Conservation (phyloP, 2,888 invertebrate species). For the Athalia circularis region DNA sequence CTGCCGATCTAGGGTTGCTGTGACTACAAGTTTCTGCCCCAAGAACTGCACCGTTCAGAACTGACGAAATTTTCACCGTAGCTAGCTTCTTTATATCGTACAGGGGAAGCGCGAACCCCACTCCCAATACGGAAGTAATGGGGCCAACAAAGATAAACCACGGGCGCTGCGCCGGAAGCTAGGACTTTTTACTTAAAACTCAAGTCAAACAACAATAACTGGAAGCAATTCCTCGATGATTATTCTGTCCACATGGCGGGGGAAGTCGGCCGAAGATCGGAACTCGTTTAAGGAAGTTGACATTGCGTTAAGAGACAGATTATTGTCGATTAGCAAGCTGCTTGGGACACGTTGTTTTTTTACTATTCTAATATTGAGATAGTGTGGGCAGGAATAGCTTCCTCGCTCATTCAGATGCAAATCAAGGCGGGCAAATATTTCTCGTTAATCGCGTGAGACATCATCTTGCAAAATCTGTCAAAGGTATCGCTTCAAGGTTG, state of each 20-base stretch:
- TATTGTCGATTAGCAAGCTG: slow-evolving; percentile 33
- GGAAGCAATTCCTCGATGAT: slow-evolving; percentile 25
- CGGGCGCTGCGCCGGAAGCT: slow-evolving; percentile 64
- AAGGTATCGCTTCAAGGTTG: slow-evolving; percentile 47
- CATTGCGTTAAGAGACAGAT: slow-evolving; percentile 37
- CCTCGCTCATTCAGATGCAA: slow-evolving; percentile 51
- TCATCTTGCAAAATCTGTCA: slow-evolving; percentile 48
- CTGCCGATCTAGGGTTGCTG: neutral
- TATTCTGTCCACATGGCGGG: slow-evolving; percentile 7
- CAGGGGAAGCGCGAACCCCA: slow-evolving; percentile 45
- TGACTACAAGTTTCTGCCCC: neutral
- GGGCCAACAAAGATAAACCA: slow-evolving; percentile 66
- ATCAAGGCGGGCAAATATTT: slow-evolving; percentile 48
- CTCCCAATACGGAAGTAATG: slow-evolving; percentile 62
- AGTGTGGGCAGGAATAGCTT: slow-evolving; percentile 38
- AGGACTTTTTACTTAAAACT: slow-evolving; percentile 51
- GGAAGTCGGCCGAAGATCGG: slow-evolving; percentile 4
- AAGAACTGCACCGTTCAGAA: slow-evolving; percentile 39
- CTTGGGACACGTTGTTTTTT: slow-evolving; percentile 1
- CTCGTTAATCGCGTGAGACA: slow-evolving; percentile 45
- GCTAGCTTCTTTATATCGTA: slow-evolving; percentile 53
- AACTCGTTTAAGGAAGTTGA: slow-evolving; percentile 39
- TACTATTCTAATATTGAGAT: slow-evolving; percentile 4
- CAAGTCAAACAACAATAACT: slow-evolving; percentile 45
- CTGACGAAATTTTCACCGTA: slow-evolving; percentile 51